Evolutionary conservation across 2,797 vertebrate species (phyloP).

Genomic region (Harpagifer antarcticus): DNA sequence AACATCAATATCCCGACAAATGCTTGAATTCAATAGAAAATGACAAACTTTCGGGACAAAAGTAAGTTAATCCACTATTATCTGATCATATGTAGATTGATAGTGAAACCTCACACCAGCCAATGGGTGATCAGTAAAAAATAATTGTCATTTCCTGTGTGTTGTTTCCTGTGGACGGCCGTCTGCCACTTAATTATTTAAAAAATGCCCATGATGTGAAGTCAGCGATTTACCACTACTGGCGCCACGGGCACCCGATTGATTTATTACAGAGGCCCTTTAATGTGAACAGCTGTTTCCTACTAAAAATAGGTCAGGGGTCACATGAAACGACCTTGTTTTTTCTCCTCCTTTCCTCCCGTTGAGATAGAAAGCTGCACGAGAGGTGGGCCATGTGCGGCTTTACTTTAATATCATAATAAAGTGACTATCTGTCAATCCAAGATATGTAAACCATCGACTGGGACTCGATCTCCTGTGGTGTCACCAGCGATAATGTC

Average conservation of each 20-base stretch:
- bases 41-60: too few relatives aligned
- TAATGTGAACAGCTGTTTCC: conserved; percentile 85
- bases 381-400: not conserved
- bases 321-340: conserved; percentile 79
- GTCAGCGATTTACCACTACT: conserved; percentile 79
- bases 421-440: too few relatives aligned
- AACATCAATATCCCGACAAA: too few relatives aligned
- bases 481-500: too few relatives aligned
- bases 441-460: too few relatives aligned
- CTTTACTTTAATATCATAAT: too few relatives aligned
- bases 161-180: conserved; percentile 57
- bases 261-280: conserved; percentile 81
- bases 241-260: conserved; percentile 71
- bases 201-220: conserved; percentile 79
- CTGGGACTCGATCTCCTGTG: not conserved
- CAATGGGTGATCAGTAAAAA: conserved; percentile 68
- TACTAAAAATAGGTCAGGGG: conserved; percentile 84
- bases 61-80: not conserved
- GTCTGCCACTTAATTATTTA: conserved; percentile 81
- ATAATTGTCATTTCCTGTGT: conserved; percentile 73
- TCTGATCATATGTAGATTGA: conserved; percentile 25
- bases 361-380: conserved; percentile 49
- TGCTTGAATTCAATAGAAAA: too few relatives aligned
- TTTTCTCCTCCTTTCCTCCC: conserved; percentile 36
- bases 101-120: conserved; percentile 75